Evolutionary conservation across 2,113 vertebrate species (phyloP), one percentile per base, ranked within the genome.

Genomic region (Lycocorax pyrrhopterus): DNA sequence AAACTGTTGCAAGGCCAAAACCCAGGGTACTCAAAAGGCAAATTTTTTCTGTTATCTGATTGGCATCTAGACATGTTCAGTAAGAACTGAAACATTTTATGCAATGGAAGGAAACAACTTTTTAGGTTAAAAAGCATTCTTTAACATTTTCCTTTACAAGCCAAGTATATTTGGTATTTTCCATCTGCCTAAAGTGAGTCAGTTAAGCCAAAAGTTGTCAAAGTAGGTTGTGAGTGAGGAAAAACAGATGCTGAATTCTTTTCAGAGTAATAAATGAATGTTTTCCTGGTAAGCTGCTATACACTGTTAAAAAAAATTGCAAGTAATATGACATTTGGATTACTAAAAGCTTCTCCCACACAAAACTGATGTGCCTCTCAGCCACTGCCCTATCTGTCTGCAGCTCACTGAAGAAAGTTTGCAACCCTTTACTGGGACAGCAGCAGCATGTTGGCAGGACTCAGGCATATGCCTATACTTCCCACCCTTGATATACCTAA

Each of bases 201-300:
- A 94, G 83, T 91, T 84, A 90, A 97, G 44, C 68, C 66, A 84
- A 68, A 79, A 73, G 52, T 82, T 33, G 2, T 87, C 62, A 94
- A 21, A 94, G 67, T 89, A 78, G 26, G 47, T 49, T 75, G 19
- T 68, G 44, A 85, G 68, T 75, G 59, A 91, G 52, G 21, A 78
- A 93, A 94, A 82, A 23, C 49, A 94, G 41, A 72, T 27, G 49
- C 13, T 49, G 44, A 69, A 52, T 69, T 94, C 7, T 91, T 91
- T 82, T 56, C 53, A 77, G 73, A 53, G 14, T 80, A 67, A 69
- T 47, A 82, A 89, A 60, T 71, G 43, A 6, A 47, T 74, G 9
- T 92, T 90, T 94, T 83, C 59, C 66, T 33, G 9, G 20, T 72
- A 87, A 89, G 6, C 29, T 69, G 7, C 16, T 78, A 41, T 58